A percentile compares a stretch with the other conserved stretches of the same genome.
Evolutionary conservation across 2,888 invertebrate genomes (phyloP).

Genomic region (Agrochola litura): DNA sequence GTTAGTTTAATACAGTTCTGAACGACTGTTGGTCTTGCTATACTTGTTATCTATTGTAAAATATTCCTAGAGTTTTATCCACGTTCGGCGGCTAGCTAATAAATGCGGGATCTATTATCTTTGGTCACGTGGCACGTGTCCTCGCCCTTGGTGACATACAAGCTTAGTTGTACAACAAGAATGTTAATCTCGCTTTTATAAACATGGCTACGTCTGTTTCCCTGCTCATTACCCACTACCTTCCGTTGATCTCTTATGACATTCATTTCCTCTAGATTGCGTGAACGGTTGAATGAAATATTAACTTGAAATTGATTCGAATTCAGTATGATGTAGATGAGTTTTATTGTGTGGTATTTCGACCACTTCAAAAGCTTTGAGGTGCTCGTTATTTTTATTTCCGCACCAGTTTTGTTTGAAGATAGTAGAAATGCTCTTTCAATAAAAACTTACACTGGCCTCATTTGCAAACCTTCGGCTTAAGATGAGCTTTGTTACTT

Average conservation of each 20-base stretch:
- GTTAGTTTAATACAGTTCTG: slow-evolving; percentile 3
- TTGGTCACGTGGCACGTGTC: slow-evolving; percentile 66
- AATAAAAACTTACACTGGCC: background rate
- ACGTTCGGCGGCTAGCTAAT: slow-evolving; percentile 40
- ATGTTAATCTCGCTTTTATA: slow-evolving; percentile 74
- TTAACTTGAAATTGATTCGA: slow-evolving; percentile 11
- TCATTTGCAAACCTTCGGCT: background rate
- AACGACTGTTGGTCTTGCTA: slow-evolving; percentile 5
- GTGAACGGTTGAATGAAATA: slow-evolving; percentile 25
- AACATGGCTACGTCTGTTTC: slow-evolving; percentile 62
- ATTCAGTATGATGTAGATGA: background rate
- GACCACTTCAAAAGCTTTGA: background rate
- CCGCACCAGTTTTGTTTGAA: background rate
- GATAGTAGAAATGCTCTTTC: background rate
- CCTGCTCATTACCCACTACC: slow-evolving; percentile 59
- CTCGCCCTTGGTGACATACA: slow-evolving; percentile 78
- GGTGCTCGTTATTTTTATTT: slow-evolving; percentile 7
- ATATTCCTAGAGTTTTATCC: slow-evolving; percentile 27
- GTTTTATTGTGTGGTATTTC: background rate
- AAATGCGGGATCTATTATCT: slow-evolving; percentile 62
- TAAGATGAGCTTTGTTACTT: background rate
- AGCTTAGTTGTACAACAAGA: slow-evolving; percentile 70
- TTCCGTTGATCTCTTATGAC: slow-evolving; percentile 47
- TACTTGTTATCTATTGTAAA: slow-evolving; percentile 21
- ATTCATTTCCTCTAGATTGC: slow-evolving; percentile 38